Conservation (phyloP, 2,888 invertebrate genomes). For the Nyleta sp. region DNA sequence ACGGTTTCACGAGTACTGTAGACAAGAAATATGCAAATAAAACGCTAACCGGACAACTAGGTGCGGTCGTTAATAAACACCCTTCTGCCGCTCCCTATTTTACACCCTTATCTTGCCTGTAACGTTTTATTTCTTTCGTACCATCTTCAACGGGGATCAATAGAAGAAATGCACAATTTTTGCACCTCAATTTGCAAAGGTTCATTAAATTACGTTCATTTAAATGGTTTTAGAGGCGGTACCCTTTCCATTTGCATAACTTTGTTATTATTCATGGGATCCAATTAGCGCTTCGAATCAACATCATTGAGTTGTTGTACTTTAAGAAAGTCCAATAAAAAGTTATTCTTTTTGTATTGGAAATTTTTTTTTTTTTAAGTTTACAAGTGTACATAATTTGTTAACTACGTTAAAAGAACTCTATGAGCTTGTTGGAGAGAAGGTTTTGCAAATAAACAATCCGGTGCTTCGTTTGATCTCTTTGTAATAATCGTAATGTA, state of each 20-base stretch:
- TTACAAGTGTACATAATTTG: background rate
- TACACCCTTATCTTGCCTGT: slow-evolving; percentile 42
- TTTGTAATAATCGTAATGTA: slow-evolving; percentile 37
- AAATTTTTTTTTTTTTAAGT: background rate
- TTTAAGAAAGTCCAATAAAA: background rate
- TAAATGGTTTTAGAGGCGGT: no score
- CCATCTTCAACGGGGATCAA: slow-evolving; percentile 20
- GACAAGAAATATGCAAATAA: slow-evolving; percentile 43
- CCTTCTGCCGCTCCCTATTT: slow-evolving; percentile 73
- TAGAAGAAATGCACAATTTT: no score
- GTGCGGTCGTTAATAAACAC: slow-evolving; percentile 75
- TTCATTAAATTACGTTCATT: no score
- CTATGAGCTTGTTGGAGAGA: slow-evolving; percentile 1
- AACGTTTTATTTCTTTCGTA: slow-evolving; percentile 18
- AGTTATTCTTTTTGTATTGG: no score
- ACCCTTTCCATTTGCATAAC: no score
- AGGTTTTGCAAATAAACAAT: slow-evolving; percentile 11
- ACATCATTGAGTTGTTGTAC: no score
- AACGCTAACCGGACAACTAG: slow-evolving; percentile 55
- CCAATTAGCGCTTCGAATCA: no score
- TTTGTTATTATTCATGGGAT: no score
- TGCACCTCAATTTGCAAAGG: no score
- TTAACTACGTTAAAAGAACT: no score
- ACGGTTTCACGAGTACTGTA: slow-evolving; percentile 28
- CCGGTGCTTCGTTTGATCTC: background rate